phyloP scores from a whole-genome alignment of 2,797 vertebrate genomes.

The Sebastes hubbsi region DNA sequence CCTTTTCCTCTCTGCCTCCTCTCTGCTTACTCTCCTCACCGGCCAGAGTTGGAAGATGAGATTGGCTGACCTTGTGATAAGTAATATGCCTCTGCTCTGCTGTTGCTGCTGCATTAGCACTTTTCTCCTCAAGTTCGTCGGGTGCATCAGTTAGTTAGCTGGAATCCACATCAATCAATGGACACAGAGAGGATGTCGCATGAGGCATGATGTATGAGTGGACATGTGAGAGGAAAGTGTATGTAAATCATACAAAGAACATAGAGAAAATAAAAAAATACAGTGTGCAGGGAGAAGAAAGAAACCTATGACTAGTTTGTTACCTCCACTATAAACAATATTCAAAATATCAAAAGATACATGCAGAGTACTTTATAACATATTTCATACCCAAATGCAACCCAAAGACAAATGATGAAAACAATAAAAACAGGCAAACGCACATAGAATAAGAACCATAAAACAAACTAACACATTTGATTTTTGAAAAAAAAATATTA shows the following conservation, averaged over 20 bases:
- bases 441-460: too few species aligned
- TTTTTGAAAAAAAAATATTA: rapidly evolving
- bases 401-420: too few species aligned
- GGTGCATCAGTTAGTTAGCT: conserved; percentile 50
- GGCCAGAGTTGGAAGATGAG: conserved; percentile 67
- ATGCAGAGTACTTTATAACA: background rate
- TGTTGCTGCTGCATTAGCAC: conserved; percentile 73
- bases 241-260: background rate
- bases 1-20: background rate
- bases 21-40: conserved; percentile 36
- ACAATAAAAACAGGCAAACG: too few species aligned
- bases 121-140: conserved; percentile 60
- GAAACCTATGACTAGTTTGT: background rate
- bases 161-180: conserved; percentile 39
- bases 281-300: background rate
- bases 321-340: background rate
- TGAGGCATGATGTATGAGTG: background rate
- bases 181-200: conserved; percentile 1
- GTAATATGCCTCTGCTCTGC: conserved; percentile 70
- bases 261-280: background rate
- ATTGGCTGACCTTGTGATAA: conserved; percentile 81
- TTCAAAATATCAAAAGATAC: background rate
- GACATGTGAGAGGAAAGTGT: background rate
- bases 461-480: too few species aligned
- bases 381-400: too few species aligned